Evolutionary conservation across 2,113 vertebrate genomes (phyloP).

Genomic region (Zosterops pallidus): DNA sequence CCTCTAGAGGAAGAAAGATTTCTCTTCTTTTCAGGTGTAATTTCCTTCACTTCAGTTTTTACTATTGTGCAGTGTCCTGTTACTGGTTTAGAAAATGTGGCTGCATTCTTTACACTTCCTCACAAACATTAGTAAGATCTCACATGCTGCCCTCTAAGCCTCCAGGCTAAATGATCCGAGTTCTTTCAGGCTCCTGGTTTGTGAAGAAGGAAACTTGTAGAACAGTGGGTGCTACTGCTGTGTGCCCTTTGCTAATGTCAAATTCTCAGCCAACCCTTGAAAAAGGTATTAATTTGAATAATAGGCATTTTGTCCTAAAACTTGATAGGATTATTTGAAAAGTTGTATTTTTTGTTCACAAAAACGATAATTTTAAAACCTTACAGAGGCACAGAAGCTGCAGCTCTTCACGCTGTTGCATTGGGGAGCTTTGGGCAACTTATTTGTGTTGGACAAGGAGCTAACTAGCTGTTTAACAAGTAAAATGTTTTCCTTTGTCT

Average conservation of each 20-base stretch:
- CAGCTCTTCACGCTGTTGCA: not conserved
- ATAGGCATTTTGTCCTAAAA: not conserved
- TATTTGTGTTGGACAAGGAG: not conserved
- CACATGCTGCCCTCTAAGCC: not conserved
- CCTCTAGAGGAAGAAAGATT: not conserved
- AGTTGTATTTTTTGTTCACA: not conserved
- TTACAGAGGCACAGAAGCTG: not conserved
- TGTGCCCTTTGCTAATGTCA: not conserved
- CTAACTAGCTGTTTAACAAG: not conserved
- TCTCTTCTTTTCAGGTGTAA: not conserved
- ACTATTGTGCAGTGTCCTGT: not conserved
- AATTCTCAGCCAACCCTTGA: not conserved
- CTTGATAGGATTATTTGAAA: not conserved
- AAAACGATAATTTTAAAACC: not conserved
- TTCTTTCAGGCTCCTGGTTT: not conserved
- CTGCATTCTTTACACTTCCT: not conserved
- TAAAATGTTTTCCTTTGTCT: not conserved
- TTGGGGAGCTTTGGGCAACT: not conserved
- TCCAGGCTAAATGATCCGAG: not conserved
- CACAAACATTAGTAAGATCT: not conserved
- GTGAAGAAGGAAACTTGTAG: not conserved
- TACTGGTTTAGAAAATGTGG: not conserved
- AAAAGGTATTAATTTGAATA: not conserved
- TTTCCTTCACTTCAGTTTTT: not conserved
- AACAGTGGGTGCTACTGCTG: not conserved